Evolutionary conservation across 2,113 vertebrate genomes (phyloP), one percentile per base, ranked within the genome.

Genomic region (Micronycteris hirsuta): DNA sequence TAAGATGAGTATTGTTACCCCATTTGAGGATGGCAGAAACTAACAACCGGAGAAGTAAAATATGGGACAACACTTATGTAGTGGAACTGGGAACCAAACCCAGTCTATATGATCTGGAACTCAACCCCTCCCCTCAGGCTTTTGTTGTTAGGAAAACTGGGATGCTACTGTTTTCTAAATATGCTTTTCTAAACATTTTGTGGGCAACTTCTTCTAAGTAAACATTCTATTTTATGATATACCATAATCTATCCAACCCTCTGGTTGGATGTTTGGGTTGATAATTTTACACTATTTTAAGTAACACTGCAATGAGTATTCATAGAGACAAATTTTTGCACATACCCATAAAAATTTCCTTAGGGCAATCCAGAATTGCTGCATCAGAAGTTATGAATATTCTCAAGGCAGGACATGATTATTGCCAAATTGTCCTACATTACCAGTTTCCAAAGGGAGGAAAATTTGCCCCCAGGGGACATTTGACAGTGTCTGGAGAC

Each of bases 191-290:
- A 89, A 92, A 82, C 81, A 93, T 83, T 93, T 83, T 89, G 86
- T 83, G 65, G 93, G 45, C 17, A 87, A 94, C 81, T 92, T 92
- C 49, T 89, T 84, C 56, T 92, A 33, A 93, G 86, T 92, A 91
- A 91, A 89, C 95, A 77, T 74, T 86, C 74, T 63, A 65, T 70
- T 95, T 92, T 93, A 78, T 38, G 17, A 91, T 47, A 14, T 82
- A 86, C 38, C 81, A 93, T 45, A 94, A 93, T 97, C n/a, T 81
- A 91, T 45, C 17, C 67, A 93, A 89, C 26, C 28, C 61, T 92
- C 83, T 93, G 86, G 87, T 56, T 78, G 20, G 33, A 93, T 86
- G 31, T 58, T 94, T 78, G 28, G 36, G 41, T 70, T 96, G 63
- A 93, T 82, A 94, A 86, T 52, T 85, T 94, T 74, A 95, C 7